Conservation (phyloP, 2,888 invertebrate species). For the Chelonus formosanus region DNA sequence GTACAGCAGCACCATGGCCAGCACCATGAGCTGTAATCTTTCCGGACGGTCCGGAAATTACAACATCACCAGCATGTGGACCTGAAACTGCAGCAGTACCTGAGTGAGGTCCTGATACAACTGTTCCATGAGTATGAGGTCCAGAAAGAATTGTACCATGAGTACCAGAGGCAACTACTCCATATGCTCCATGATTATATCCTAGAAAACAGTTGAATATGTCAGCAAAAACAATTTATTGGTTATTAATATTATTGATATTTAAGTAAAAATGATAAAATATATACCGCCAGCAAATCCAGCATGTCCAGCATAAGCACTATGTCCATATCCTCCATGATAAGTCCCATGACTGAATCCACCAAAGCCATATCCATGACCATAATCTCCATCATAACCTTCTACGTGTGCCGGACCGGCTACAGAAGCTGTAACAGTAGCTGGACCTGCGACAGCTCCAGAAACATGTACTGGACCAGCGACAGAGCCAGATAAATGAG, state of each 20-base stretch:
- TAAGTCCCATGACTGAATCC: constrained; percentile 33
- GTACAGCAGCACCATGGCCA: constrained; percentile 57
- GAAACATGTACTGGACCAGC: constrained; percentile 59
- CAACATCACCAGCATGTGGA: constrained; percentile 57
- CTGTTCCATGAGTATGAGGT: constrained; percentile 57
- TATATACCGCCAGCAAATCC: too few species aligned
- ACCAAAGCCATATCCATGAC: constrained; percentile 29
- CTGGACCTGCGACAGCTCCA: constrained; percentile 60
- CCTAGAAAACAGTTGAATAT: constrained; percentile 26
- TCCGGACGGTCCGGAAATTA: constrained; percentile 61
- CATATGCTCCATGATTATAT: constrained; percentile 46
- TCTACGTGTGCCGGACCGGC: constrained; percentile 60
- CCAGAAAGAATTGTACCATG: constrained; percentile 54
- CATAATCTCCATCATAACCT: constrained; percentile 46
- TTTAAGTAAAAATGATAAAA: too few species aligned
- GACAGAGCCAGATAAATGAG: constrained; percentile 56
- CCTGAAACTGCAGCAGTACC: constrained; percentile 58
- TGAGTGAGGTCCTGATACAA: constrained; percentile 57
- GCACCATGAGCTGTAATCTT: constrained; percentile 61
- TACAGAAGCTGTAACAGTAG: constrained; percentile 56
- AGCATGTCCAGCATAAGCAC: neutral
- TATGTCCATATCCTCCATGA: constrained; percentile 14
- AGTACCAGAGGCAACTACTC: constrained; percentile 40
- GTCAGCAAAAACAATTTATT: too few species aligned
- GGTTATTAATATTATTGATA: too few species aligned